These are phyloP conservation scores for Orchesellides sinensis DNA, from an alignment of 2,888 invertebrate species.

Conservation along the genomic window DNA sequence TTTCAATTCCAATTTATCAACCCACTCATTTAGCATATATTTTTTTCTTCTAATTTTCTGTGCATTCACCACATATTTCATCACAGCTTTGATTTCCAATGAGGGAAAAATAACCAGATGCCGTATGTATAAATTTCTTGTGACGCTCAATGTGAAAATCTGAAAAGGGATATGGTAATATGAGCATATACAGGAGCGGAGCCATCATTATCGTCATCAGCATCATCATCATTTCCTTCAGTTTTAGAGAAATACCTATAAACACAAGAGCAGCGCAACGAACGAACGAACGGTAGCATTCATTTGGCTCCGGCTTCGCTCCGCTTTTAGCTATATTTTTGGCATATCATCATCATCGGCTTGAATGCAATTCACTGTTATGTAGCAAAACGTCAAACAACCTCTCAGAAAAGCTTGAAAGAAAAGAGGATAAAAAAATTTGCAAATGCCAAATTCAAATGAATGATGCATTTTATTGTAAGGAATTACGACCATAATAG, in stretches of 20 bases:
- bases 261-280: too few species aligned
- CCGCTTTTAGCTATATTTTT: too few species aligned
- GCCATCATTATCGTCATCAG: background rate
- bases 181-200: background rate
- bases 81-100: background rate
- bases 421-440: too few species aligned
- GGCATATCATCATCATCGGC: background rate
- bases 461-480: background rate
- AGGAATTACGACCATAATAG: too few species aligned
- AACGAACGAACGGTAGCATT: background rate
- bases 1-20: conserved; percentile 13
- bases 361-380: background rate
- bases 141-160: too few species aligned
- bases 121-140: too few species aligned
- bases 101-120: background rate
- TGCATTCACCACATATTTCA: background rate
- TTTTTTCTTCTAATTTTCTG: background rate
- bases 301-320: too few species aligned
- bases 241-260: too few species aligned
- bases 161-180: background rate
- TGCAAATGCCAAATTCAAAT: background rate
- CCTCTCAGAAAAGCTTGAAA: background rate
- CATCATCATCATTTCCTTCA: too few species aligned
- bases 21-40: conserved; percentile 9
- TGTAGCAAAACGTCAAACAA: background rate